Evolutionary conservation across 1,140 invertebrate genomes (phyloP), one percentile per base, ranked within the genome.

Genomic region (Diploscapter pachys): DNA sequence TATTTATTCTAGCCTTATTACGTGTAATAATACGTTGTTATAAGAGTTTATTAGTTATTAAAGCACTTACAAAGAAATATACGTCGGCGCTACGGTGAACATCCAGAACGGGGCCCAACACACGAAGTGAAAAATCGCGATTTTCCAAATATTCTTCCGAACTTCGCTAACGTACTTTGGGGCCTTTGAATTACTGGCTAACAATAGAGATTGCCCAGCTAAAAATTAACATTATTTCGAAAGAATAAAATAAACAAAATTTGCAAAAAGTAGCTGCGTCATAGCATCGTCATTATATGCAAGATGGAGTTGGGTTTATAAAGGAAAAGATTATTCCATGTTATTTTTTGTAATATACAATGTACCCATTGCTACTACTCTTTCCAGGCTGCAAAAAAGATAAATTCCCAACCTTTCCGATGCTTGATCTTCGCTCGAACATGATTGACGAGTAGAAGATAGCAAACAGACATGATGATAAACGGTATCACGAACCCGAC

Each of bases 61-160:
- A 31, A 13, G 9, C 63, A 51, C 11, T 8, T 62, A 74, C 9
- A 62, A 63, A n/a, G 68, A 67, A 51, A 74, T 68, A 57, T 69
- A 74, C 55, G 68, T 63, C 13, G 75, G 69, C 4, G 67, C 5
- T 53, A 76, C 72, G 0, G 75, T 76, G 64, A 76, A 76, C 56
- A 59, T 50, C 75, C 75, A 76, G 57, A 76, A 76, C 56, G 75
- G 75, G 31, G 68, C 75, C 75, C 75, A 76, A 54, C 75, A 76
- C 3, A 76, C 54, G 55, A 76, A 76, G 63, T 76, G 75, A 56
- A 71, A 76, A 2, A 76, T 65, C 52, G 75, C 75, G 4, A 76
- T 76, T 66, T 71, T 56, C 75, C 75, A 76, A 13, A 76, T 76
- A 50, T 61, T 66, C 63, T 76, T 76, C 51, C 63, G 66, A 69